A percentile compares a stretch with the other conserved stretches of the same genome.
Conservation (phyloP, 2,797 vertebrate species). For the Poecilia wingei region DNA sequence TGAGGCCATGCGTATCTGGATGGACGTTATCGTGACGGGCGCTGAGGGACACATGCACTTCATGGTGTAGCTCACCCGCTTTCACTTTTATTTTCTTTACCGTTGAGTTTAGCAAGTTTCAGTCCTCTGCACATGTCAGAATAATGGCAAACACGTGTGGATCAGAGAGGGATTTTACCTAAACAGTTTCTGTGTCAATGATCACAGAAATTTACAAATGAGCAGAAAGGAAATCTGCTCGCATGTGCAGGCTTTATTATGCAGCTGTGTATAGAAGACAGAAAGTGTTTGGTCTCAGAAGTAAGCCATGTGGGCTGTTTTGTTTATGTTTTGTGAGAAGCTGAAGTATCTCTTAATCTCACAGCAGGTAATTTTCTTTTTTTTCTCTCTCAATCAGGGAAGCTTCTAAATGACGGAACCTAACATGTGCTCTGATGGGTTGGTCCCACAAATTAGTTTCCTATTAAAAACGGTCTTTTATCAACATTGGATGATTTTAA, state of each 20-base stretch:
- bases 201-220: constrained; percentile 10
- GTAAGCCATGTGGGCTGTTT: not conserved
- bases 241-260: constrained; percentile 32
- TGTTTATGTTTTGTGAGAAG: constrained; percentile 16
- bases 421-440: not conserved
- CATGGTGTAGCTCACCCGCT: constrained; percentile 81
- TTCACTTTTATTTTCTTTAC: constrained; percentile 1
- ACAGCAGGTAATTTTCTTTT: constrained; percentile 2
- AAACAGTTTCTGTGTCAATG: constrained; percentile 42
- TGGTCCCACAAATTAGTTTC: not conserved
- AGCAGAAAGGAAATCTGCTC: constrained; percentile 7
- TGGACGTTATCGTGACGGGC: constrained; percentile 96
- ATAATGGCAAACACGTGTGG: not conserved
- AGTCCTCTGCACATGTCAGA: not conserved
- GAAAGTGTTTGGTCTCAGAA: not conserved
- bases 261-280: constrained; percentile 29
- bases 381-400: constrained; percentile 22
- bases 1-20: constrained; percentile 99
- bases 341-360: constrained; percentile 5
- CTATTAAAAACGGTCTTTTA: not conserved
- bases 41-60: constrained; percentile 97
- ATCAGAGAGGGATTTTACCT: constrained; percentile 14
- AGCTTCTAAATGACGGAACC: constrained; percentile 8
- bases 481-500: not conserved
- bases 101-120: not conserved